phyloP scores from a whole-genome alignment of 2,888 invertebrate genomes.

The Ochropleura leucogaster region DNA sequence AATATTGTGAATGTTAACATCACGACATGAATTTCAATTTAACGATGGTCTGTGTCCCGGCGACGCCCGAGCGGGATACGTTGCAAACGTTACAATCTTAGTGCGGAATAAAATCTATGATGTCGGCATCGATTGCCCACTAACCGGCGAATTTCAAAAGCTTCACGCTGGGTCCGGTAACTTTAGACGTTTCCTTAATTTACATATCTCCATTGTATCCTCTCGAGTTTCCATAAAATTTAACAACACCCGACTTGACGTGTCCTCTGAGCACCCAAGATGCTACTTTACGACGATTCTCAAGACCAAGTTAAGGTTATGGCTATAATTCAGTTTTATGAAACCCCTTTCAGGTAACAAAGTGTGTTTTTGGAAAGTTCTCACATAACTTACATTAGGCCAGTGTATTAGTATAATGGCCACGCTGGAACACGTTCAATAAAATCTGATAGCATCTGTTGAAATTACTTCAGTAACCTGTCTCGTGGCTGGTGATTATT shows the following conservation, averaged over 20 bases:
- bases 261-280: slow-evolving; percentile 86
- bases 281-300: slow-evolving; percentile 88
- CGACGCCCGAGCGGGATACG: slow-evolving; percentile 53
- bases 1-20: slow-evolving; percentile 76
- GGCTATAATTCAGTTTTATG: slow-evolving; percentile 89
- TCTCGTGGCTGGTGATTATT: slow-evolving; percentile 70
- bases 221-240: slow-evolving; percentile 87
- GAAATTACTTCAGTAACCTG: slow-evolving; percentile 43
- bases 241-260: slow-evolving; percentile 85
- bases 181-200: slow-evolving; percentile 79
- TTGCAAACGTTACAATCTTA: slow-evolving; percentile 71
- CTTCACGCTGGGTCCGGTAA: slow-evolving; percentile 69
- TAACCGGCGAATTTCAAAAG: slow-evolving; percentile 74
- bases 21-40: slow-evolving; percentile 80
- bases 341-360: slow-evolving; percentile 89
- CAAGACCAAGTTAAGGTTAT: slow-evolving; percentile 88
- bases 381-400: slow-evolving; percentile 80
- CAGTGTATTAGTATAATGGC: slow-evolving; percentile 63
- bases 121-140: slow-evolving; percentile 67
- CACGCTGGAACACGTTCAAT: slow-evolving; percentile 38
- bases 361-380: slow-evolving; percentile 85
- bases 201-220: slow-evolving; percentile 87
- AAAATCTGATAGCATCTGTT: slow-evolving; percentile 51
- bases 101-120: slow-evolving; percentile 68
- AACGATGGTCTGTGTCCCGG: slow-evolving; percentile 71